Evolutionary conservation across 2,888 invertebrate genomes (phyloP).

Genomic region (Drosophila paucipuncta): DNA sequence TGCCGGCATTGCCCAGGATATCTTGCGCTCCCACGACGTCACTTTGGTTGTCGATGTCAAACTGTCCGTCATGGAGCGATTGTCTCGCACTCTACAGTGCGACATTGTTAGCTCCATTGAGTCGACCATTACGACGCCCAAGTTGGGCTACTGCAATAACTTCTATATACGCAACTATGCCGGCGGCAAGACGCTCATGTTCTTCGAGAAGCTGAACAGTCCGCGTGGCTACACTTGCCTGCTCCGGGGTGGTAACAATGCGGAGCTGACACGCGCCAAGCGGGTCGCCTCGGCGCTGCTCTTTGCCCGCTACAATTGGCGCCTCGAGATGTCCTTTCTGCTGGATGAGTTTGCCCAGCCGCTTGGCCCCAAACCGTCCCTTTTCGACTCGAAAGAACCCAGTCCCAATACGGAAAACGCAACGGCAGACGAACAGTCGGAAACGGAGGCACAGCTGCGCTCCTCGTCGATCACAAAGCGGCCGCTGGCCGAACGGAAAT

Average conservation of each 20-base stretch:
- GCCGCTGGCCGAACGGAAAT: constrained; percentile 76
- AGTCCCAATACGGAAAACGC: constrained; percentile 78
- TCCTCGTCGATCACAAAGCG: constrained; percentile 41
- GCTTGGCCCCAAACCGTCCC: constrained; percentile 87
- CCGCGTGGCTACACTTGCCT: constrained; percentile 94
- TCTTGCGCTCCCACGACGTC: constrained; percentile 91
- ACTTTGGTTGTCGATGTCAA: constrained; percentile 95
- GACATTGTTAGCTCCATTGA: constrained; percentile 95
- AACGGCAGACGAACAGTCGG: constrained; percentile 60
- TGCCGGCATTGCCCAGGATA: constrained; percentile 94
- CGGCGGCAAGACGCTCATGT: constrained; percentile 94
- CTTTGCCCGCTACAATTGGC: constrained; percentile 92
- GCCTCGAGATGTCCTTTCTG: constrained; percentile 95
- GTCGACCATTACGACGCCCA: constrained; percentile 92
- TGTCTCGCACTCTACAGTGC: constrained; percentile 92
- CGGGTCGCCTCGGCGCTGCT: constrained; percentile 93
- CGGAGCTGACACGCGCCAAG: constrained; percentile 93
- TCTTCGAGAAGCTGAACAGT: constrained; percentile 95
- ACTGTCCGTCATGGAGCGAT: constrained; percentile 91
- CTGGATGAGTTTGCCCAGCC: constrained; percentile 94
- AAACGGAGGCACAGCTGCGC: constrained; percentile 45
- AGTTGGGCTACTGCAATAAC: constrained; percentile 92
- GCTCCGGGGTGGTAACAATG: constrained; percentile 91
- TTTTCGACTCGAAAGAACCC: constrained; percentile 85
- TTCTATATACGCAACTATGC: constrained; percentile 91